Percentiles rank a stretch among this genome's conserved stretches.
Conservation (phyloP, 2,888 invertebrate genomes). For the Caenorhabditis panamensis region DNA sequence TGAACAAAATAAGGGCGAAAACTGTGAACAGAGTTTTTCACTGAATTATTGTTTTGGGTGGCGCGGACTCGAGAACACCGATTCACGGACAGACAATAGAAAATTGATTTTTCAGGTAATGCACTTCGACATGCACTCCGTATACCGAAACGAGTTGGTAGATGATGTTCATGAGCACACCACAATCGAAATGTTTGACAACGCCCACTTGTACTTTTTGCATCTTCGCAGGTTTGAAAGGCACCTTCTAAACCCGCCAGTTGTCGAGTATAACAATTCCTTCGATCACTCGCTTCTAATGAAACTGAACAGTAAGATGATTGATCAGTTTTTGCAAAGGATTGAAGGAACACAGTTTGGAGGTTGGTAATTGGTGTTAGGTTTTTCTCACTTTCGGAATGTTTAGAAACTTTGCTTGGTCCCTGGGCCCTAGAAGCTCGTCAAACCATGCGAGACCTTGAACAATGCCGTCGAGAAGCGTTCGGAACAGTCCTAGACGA, state of each 20-base stretch:
- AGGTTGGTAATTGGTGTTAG: constrained; percentile 20
- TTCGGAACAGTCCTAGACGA: constrained; percentile 55
- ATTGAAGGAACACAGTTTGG: constrained; percentile 34
- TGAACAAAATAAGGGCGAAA: no score
- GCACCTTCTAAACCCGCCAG: constrained; percentile 47
- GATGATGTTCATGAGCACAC: constrained; percentile 39
- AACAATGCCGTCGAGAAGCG: constrained; percentile 62
- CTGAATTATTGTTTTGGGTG: no score
- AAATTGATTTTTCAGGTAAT: constrained; percentile 37
- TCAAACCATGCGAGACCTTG: constrained; percentile 59
- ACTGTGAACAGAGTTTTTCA: no score
- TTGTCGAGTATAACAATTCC: constrained; percentile 36
- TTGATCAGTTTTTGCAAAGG: constrained; percentile 36
- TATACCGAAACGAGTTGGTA: constrained; percentile 54
- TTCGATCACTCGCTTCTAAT: constrained; percentile 52
- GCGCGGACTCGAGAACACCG: no score
- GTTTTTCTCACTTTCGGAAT: not conserved
- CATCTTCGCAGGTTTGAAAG: constrained; percentile 63
- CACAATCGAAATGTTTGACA: constrained; percentile 52
- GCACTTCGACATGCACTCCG: constrained; percentile 65
- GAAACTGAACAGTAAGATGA: constrained; percentile 55
- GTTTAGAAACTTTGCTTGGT: constrained; percentile 27
- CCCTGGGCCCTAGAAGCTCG: constrained; percentile 63
- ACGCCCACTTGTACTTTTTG: constrained; percentile 50
- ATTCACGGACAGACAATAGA: no score